These are phyloP conservation scores for Pollachius pollachius DNA, from an alignment of 2,113 vertebrate genomes.

Conservation along the genomic window DNA sequence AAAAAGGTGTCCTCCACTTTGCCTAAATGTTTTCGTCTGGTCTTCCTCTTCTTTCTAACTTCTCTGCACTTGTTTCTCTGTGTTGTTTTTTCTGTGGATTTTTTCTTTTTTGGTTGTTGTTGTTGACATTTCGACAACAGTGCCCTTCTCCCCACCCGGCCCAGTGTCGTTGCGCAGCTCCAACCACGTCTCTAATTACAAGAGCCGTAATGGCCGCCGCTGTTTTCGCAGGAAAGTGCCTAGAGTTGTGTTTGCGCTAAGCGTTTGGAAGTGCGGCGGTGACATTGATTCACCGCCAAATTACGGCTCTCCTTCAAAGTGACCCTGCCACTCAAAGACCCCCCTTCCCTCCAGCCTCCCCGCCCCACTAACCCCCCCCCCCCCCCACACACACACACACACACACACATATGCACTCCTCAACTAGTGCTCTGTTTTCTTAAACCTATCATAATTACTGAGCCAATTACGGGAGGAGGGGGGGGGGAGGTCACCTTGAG, in stretches of 20 bases:
- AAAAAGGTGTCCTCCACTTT: slow-evolving; percentile 25
- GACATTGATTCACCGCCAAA: slow-evolving; percentile 65
- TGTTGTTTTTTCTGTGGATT: too few relatives aligned
- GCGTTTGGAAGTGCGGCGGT: slow-evolving; percentile 57
- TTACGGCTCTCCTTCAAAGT: slow-evolving; percentile 70
- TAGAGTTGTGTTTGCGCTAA: slow-evolving; percentile 64
- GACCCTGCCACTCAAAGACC: slow-evolving; percentile 65
- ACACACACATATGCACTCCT: too few relatives aligned
- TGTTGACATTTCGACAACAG: slow-evolving; percentile 52
- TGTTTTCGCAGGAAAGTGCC: slow-evolving; percentile 62
- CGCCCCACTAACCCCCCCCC: not conserved
- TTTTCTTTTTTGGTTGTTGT: not conserved
- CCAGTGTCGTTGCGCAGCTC: slow-evolving; percentile 49
- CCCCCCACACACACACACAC: too few relatives aligned
- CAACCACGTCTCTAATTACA: slow-evolving; percentile 70
- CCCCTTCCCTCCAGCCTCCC: slow-evolving; percentile 45
- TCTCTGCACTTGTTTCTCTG: too few relatives aligned
- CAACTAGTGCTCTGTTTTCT: slow-evolving; percentile 51
- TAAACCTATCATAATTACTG: slow-evolving; percentile 70
- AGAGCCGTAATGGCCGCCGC: slow-evolving; percentile 61
- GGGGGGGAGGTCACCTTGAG: slow-evolving; percentile 69
- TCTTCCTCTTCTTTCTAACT: slow-evolving; percentile 12
- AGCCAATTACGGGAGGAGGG: slow-evolving; percentile 56
- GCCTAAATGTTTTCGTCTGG: slow-evolving; percentile 38
- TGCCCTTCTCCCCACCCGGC: slow-evolving; percentile 41